Evolutionary conservation across 2,797 vertebrate genomes (phyloP), one percentile per base, ranked within the genome.

Genomic region (Dendrocincla tyrannina): DNA sequence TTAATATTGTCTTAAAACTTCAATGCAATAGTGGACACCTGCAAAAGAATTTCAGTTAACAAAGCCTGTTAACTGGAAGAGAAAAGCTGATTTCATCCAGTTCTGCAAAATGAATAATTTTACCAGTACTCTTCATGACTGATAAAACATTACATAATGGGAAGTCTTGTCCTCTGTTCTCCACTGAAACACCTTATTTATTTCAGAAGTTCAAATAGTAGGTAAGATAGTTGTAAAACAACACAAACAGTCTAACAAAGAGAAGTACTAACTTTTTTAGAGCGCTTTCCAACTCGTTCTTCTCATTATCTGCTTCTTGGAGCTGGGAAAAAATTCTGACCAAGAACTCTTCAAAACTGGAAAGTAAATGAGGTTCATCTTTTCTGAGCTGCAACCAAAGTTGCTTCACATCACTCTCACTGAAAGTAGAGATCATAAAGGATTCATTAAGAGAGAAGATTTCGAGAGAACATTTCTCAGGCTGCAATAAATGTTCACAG

Each of bases 291-390:
- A 99, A 98, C 62, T 99, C 98, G 0, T 75, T 98, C 97, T 98
- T 99, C 88, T 99, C 99, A 88, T 99, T 98, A 27, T 98, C 98
- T 50, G 98, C 99, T 91, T 99, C 98, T 79, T 98, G 98, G 79
- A 99, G 98, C 97, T 99, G 99, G 5, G 97, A 98, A 18, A 99
- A 99, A 93, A 99, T 98, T 94, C 98, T 98, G 91, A 98, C 87
- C 81, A 99, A 96, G 91, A 99, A 98, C 82, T 99, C 98, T 95
- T 99, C 99, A 79, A 99, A 99, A 97, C 94, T 98, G 67, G 98
- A 97, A 82, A 99, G 97, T 73, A 99, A 98, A 70, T 98, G 98
- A 27, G 99, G 99, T 53, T 99, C 98, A 0, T 99, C 98, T 53
- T 98, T 98, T 46, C 97, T 98, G 63, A 99, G 97, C 92, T 98